Percentiles rank a stretch among this genome's conserved stretches.
phyloP scores from a whole-genome alignment of 2,797 vertebrate genomes.

The Pangasius sanitwongsei region DNA sequence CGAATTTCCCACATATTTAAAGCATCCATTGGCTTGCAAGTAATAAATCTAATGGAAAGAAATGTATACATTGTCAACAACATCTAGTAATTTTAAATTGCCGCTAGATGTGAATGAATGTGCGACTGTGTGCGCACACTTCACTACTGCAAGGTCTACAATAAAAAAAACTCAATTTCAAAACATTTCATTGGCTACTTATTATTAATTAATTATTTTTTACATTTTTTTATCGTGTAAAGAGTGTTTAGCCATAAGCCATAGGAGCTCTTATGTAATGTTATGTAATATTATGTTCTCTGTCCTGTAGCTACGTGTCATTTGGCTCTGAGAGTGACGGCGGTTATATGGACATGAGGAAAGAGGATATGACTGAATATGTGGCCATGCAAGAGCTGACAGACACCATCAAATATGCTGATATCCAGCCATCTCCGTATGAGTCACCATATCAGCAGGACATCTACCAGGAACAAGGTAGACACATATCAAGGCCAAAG shows the following conservation, averaged over 20 bases:
- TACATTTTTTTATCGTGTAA: neutral
- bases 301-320: conserved; percentile 80
- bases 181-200: neutral
- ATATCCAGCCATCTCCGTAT: conserved; percentile 90
- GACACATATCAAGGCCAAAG: neutral
- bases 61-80: neutral
- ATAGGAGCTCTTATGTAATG: neutral
- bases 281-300: neutral
- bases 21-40: neutral
- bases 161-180: neutral
- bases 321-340: conserved; percentile 90
- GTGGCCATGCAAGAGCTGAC: conserved; percentile 93
- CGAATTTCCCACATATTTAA: neutral
- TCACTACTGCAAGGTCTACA: neutral
- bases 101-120: neutral
- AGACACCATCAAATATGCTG: conserved; percentile 89
- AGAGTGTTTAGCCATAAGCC: neutral
- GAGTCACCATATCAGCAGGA: conserved; percentile 89
- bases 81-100: neutral
- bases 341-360: conserved; percentile 99
- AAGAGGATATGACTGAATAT: conserved; percentile 89
- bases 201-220: neutral
- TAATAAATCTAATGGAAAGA: neutral
- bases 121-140: neutral
- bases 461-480: conserved; percentile 84